These are phyloP conservation scores for Gortyna flavago DNA, from an alignment of 2,888 invertebrate genomes.

Conservation along the genomic window DNA sequence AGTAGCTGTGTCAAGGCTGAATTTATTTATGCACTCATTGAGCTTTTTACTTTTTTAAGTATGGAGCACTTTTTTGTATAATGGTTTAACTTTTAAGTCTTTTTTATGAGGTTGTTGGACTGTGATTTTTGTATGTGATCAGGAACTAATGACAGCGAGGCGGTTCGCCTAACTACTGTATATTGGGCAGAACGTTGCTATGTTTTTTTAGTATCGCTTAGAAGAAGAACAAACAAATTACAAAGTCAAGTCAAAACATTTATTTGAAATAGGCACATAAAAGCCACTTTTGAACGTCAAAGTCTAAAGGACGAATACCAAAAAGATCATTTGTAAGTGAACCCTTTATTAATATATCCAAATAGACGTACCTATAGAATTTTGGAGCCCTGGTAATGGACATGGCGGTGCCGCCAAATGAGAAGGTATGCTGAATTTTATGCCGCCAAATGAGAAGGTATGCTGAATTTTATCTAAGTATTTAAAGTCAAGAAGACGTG, in stretches of 20 bases:
- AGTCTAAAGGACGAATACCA: background rate
- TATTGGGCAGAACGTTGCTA: too few relatives aligned
- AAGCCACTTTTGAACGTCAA: background rate
- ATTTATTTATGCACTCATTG: slow-evolving; percentile 74
- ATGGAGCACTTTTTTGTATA: slow-evolving; percentile 42
- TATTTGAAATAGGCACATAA: background rate
- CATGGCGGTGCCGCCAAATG: too few relatives aligned
- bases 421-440: background rate
- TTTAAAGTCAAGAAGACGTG: background rate
- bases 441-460: background rate
- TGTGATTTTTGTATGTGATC: background rate
- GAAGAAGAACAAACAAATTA: background rate
- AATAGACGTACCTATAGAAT: background rate
- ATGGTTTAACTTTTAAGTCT: background rate
- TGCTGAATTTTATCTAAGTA: background rate
- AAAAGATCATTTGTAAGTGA: background rate
- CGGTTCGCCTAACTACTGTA: background rate
- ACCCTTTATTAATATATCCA: background rate
- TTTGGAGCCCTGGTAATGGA: background rate
- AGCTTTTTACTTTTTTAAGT: slow-evolving; percentile 64
- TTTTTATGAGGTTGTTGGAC: background rate
- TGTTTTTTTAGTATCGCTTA: background rate
- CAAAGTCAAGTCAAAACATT: background rate
- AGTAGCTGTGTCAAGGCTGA: slow-evolving; percentile 78
- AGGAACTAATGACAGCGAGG: background rate